A percentile compares a stretch with the other conserved stretches of the same genome.
Conservation (phyloP, 2,113 vertebrate genomes). For the Syrrhaptes paradoxus region DNA sequence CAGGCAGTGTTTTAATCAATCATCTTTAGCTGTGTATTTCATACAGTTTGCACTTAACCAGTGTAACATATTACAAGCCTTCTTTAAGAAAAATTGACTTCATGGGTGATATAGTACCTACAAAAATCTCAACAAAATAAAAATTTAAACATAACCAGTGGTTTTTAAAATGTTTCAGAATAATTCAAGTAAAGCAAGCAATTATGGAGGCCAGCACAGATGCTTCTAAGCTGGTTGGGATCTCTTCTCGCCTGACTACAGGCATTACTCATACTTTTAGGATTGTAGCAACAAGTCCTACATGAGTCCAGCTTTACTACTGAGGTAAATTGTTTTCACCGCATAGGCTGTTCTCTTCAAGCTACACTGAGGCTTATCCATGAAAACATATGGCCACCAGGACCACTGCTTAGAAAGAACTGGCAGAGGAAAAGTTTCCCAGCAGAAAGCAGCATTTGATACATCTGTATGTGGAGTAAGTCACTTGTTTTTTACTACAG, state of each 20-base stretch:
- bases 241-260: neutral
- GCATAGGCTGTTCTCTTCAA: neutral
- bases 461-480: neutral
- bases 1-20: conserved; percentile 11
- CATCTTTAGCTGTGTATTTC: conserved; percentile 12
- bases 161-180: neutral
- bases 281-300: neutral
- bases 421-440: neutral
- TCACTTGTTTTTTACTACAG: neutral
- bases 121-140: neutral
- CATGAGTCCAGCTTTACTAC: neutral
- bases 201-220: neutral
- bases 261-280: neutral
- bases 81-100: neutral
- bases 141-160: neutral
- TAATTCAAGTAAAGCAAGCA: neutral
- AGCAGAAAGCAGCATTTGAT: neutral
- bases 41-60: neutral
- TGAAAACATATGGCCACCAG: neutral
- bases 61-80: neutral
- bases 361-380: neutral
- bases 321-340: neutral
- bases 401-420: neutral
- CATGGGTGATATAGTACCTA: neutral
- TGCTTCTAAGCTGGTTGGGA: neutral